These are phyloP conservation scores for Eudyptes chrysolophus DNA, from an alignment of 2,113 vertebrate genomes.

Conservation along the genomic window DNA sequence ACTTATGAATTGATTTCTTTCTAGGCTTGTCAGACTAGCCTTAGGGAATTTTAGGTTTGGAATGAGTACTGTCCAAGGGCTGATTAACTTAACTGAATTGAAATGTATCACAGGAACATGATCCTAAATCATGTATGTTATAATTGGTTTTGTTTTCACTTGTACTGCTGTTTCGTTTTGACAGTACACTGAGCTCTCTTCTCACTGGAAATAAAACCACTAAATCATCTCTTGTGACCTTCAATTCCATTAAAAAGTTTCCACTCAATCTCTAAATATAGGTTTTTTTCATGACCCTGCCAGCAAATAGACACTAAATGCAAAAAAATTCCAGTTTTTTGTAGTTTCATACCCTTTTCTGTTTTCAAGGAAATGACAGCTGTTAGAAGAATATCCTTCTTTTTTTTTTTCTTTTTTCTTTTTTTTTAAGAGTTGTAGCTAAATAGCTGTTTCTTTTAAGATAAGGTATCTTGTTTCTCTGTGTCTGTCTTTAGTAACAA, in stretches of 20 bases:
- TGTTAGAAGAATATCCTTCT: not conserved
- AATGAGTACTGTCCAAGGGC: not conserved
- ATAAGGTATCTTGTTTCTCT: not conserved
- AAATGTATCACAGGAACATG: not conserved
- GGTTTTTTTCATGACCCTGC: not conserved
- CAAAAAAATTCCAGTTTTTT: not conserved
- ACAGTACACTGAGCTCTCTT: not conserved
- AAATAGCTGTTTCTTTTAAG: not conserved
- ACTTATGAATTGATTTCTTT: not conserved
- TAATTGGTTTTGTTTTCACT: conserved; percentile 18
- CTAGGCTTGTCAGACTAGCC: not conserved
- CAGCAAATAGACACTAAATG: not conserved
- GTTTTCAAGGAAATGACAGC: not conserved
- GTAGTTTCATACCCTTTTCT: not conserved
- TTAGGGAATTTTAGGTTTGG: not conserved
- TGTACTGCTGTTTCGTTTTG: not conserved
- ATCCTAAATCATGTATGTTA: not conserved
- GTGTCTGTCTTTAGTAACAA: not conserved
- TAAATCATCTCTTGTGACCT: not conserved
- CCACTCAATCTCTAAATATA: not conserved
- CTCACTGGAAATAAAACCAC: not conserved
- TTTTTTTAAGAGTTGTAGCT: not conserved
- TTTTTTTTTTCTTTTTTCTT: too few relatives aligned
- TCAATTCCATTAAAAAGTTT: not conserved
- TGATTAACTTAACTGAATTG: not conserved